phyloP scores from a whole-genome alignment of 2,113 vertebrate species.

The Zosterops borbonicus region DNA sequence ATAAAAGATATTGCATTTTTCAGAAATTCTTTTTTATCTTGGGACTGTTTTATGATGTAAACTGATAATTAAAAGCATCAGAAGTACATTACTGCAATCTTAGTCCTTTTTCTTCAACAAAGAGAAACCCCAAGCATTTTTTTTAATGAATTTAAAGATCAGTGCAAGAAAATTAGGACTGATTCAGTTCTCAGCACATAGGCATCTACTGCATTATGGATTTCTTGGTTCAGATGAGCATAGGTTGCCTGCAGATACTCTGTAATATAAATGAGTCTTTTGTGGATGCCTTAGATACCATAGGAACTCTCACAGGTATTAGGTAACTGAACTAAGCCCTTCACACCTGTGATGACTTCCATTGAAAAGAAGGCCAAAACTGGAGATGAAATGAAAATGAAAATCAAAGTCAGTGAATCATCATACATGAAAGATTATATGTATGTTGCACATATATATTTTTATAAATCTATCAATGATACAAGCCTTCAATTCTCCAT shows the following conservation, averaged over 20 bases:
- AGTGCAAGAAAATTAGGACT: not conserved
- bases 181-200: not conserved
- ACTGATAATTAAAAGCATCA: not conserved
- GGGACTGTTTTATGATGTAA: not conserved
- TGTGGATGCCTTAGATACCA: not conserved
- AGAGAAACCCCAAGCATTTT: not conserved
- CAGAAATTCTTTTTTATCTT: not conserved
- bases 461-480: not conserved
- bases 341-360: not conserved
- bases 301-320: not conserved
- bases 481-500: not conserved
- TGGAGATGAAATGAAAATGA: not conserved
- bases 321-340: not conserved
- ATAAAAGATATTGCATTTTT: not conserved
- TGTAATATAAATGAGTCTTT: not conserved
- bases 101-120: not conserved
- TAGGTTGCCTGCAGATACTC: not conserved
- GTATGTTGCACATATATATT: not conserved
- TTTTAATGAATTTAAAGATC: not conserved
- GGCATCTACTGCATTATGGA: not conserved
- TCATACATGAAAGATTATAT: rapidly evolving
- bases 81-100: not conserved
- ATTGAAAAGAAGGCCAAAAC: not conserved
- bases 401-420: not conserved
- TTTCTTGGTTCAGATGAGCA: not conserved